These are phyloP conservation scores for Drosophila ustulata DNA, from an alignment of 2,888 invertebrate species.

Conservation along the genomic window DNA sequence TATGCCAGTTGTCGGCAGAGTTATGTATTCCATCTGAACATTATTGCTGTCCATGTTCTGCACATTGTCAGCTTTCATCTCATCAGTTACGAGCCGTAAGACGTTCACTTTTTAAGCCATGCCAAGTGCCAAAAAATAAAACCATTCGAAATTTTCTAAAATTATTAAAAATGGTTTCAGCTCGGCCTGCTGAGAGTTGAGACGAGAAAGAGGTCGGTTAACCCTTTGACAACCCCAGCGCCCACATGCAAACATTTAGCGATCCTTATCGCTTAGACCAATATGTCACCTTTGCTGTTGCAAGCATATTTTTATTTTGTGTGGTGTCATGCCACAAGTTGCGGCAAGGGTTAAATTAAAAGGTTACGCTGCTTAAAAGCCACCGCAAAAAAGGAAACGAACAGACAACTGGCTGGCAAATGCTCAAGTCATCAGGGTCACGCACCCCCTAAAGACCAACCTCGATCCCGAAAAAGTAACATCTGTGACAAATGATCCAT, in stretches of 20 bases:
- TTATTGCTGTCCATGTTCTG: background rate
- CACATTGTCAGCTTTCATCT: slow-evolving; percentile 12
- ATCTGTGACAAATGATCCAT: slow-evolving; percentile 83
- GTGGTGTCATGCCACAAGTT: slow-evolving; percentile 65
- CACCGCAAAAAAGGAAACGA: slow-evolving; percentile 60
- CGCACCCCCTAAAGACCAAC: slow-evolving; percentile 49
- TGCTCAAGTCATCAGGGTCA: slow-evolving; percentile 69
- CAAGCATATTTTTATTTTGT: slow-evolving; percentile 63
- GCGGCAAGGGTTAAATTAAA: slow-evolving; percentile 79
- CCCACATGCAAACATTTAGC: slow-evolving; percentile 53
- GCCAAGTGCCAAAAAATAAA: slow-evolving; percentile 8
- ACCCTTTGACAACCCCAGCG: slow-evolving; percentile 44
- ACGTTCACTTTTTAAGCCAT: slow-evolving; percentile 1
- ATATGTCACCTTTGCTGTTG: slow-evolving; percentile 71
- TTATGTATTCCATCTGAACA: slow-evolving; percentile 11
- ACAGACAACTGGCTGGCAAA: slow-evolving; percentile 43
- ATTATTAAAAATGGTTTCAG: slow-evolving; percentile 1
- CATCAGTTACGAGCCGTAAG: background rate
- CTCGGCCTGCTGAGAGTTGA: slow-evolving; percentile 16
- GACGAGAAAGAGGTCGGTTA: slow-evolving; percentile 5
- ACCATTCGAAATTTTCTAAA: slow-evolving; percentile 6
- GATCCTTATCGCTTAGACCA: slow-evolving; percentile 72
- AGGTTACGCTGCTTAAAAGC: slow-evolving; percentile 76
- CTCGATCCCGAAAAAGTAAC: slow-evolving; percentile 61
- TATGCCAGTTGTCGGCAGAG: slow-evolving; percentile 10